Base-by-base conservation (phyloP, 2,797 vertebrate species). In the Hylomyscus alleni region DNA sequence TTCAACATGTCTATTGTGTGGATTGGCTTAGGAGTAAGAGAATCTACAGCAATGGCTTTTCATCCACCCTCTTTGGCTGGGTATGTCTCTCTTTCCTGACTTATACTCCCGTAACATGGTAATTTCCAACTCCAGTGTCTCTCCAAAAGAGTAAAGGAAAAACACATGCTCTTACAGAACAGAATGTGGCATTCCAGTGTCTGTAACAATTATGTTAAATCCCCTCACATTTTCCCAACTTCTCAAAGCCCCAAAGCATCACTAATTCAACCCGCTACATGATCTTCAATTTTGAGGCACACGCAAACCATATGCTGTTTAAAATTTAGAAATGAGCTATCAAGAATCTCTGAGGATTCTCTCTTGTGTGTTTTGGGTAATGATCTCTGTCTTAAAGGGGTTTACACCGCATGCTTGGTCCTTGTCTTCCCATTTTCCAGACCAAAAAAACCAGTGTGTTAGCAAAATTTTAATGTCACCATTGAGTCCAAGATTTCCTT, bases 241-340 rank as follows among this genome's bases (percentile, higher is more conserved):
- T 96, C 31, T 90, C 40, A 89, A 91, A 95, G 17, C 22, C 82
- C 24, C n/a, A 87, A 69, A 80, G 15, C 11, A 87, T 37, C 10
- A 1, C 13, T 50, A 60, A 84, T 3, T 91, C 58, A 85, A 81
- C 72, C 47, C 24, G 67, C 8, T 8, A 29, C 2, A 69, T 69
- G 22, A 69, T 40, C n/a, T 67, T 54, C 29, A 4, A 54, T 91
- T 69, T 52, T 83, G 78, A 69, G 17, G 60, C 67, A 78, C 75
- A 80, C 65, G 22, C 15, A 67, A 75, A 92, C 67, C 7, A 20
- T 56, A 37, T 9, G 5, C 24, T 92, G 4, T 83, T 91, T 89
- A 86, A 78, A 89, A 83, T 72, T 93, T 83, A 94, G 62, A 90
- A 80, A 11, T 24, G 5, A 26, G 50, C 24, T n/a, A n/a, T n/a